phyloP scores from a whole-genome alignment of 2,797 vertebrate species.

The Garrulus glandarius region DNA sequence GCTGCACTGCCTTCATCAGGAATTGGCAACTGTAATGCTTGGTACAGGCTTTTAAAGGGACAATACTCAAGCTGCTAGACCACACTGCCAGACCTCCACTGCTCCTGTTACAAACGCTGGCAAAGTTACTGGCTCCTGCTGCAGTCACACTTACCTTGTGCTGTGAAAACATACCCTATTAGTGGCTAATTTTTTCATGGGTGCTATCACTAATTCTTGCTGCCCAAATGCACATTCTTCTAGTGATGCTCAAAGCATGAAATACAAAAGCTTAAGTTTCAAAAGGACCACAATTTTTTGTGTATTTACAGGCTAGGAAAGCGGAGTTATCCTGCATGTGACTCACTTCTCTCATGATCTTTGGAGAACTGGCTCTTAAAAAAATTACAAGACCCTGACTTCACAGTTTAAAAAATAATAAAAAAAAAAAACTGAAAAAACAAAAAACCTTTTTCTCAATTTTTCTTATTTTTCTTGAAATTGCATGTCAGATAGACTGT shows the following conservation, averaged over 20 bases:
- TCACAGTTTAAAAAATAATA: background rate
- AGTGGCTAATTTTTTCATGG: background rate
- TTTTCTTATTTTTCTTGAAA: background rate
- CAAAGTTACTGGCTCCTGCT: background rate
- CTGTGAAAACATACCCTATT: background rate
- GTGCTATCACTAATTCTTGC: background rate
- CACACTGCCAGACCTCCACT: background rate
- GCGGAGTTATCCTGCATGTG: background rate
- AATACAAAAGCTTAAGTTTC: background rate
- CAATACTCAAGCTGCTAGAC: constrained; percentile 3
- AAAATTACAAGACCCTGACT: background rate
- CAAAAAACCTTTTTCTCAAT: background rate
- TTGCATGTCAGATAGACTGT: background rate
- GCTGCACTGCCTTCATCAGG: constrained; percentile 52
- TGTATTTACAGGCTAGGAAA: background rate
- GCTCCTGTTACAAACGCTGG: background rate
- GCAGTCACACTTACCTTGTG: background rate
- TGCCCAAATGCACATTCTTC: background rate
- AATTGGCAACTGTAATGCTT: constrained; percentile 34
- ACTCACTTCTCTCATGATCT: background rate
- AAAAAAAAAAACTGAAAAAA: background rate
- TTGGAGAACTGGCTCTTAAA: background rate
- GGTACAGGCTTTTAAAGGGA: constrained; percentile 34
- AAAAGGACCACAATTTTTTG: background rate
- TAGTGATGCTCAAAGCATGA: background rate